Evolutionary conservation across 2,888 invertebrate species (phyloP).

Genomic region (Dicyrtomina minuta): DNA sequence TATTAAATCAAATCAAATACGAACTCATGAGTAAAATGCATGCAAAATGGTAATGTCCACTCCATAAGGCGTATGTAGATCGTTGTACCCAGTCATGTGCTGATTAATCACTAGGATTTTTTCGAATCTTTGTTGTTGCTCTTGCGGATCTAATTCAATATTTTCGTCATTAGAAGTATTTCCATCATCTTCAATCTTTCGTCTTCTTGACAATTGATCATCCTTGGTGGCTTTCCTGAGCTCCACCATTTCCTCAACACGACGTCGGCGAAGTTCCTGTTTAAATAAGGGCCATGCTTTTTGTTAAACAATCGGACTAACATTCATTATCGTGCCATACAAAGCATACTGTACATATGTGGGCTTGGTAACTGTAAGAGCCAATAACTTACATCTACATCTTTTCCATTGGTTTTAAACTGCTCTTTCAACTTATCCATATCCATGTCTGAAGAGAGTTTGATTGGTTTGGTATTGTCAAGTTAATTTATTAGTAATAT

Average conservation of each 20-base stretch:
- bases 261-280: constrained; percentile 14
- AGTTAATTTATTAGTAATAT: no score
- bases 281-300: no score
- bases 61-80: no score
- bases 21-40: no score
- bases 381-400: constrained; percentile 18
- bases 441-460: constrained; percentile 5
- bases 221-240: constrained; percentile 19
- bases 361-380: no score
- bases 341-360: no score
- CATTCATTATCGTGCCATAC: no score
- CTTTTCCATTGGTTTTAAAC: constrained; percentile 10
- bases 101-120: constrained; percentile 3
- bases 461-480: no score
- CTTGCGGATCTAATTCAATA: constrained; percentile 3
- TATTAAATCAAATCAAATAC: no score
- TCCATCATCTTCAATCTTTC: constrained; percentile 19
- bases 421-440: constrained; percentile 20
- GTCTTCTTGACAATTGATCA: constrained; percentile 13
- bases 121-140: constrained; percentile 10
- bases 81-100: constrained; percentile 11
- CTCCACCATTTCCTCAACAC: constrained; percentile 18
- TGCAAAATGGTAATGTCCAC: no score
- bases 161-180: not conserved
- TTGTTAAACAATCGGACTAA: no score